Percentiles rank a stretch among this genome's conserved stretches.
These are phyloP conservation scores for Branchipolynoe longqiensis DNA, from an alignment of 2,888 invertebrate genomes.

Conservation along the genomic window DNA sequence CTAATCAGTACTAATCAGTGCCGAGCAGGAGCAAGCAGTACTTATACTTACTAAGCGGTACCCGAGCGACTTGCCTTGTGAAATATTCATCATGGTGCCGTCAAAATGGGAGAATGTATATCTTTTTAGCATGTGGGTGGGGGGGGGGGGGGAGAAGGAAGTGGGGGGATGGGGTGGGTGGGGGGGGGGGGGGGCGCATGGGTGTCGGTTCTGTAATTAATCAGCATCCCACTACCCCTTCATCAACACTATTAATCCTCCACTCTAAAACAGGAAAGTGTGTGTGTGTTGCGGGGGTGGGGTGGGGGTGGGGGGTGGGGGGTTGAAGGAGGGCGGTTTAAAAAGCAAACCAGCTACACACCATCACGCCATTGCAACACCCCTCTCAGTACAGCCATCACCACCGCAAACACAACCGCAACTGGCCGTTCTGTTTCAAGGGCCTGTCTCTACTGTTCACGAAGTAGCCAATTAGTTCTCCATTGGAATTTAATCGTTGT, in stretches of 20 bases:
- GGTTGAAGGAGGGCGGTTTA: no score
- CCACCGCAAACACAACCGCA: no score
- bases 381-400: no score
- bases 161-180: not conserved
- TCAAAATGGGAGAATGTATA: constrained; percentile 39
- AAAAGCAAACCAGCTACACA: no score
- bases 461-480: no score
- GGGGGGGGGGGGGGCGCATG: not conserved
- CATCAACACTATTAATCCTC: constrained; percentile 39
- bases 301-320: no score
- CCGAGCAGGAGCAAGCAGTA: no score
- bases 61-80: constrained; percentile 1
- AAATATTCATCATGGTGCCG: constrained; percentile 1
- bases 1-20: no score
- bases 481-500: not conserved
- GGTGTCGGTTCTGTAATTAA: constrained; percentile 17
- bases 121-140: constrained; percentile 42
- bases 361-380: no score
- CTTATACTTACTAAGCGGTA: no score
- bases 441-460: constrained; percentile 15
- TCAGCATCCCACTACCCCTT: not conserved
- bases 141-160: not conserved
- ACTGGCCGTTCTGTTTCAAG: not conserved
- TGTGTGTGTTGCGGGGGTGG: no score
- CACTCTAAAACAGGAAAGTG: not conserved